Evolutionary conservation across 2,113 vertebrate species (phyloP).

Genomic region (Lasiurus cinereus): DNA sequence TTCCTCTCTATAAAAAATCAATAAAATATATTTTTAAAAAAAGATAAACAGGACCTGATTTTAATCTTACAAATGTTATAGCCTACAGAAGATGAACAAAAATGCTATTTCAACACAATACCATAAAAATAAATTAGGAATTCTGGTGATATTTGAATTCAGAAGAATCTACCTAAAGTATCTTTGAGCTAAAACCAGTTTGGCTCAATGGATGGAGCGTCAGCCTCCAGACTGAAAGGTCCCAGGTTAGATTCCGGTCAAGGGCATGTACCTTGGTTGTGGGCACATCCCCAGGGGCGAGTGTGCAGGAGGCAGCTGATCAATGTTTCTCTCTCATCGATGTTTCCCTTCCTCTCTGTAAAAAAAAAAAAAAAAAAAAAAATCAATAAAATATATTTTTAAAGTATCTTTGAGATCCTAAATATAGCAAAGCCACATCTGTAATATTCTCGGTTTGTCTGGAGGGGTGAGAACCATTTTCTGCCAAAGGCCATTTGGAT

Average conservation of each 20-base stretch:
- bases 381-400: neutral
- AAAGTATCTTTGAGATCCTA: slow-evolving; percentile 1
- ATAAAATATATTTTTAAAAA: neutral
- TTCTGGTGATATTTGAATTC: neutral
- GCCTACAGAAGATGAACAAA: slow-evolving; percentile 35
- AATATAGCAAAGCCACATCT: neutral
- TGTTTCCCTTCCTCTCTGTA: too few species aligned
- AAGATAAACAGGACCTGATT: neutral
- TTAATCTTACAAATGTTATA: slow-evolving; percentile 50
- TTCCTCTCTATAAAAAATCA: too few species aligned
- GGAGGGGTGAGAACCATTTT: too few species aligned
- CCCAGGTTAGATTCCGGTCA: too few species aligned
- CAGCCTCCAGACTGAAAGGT: too few species aligned
- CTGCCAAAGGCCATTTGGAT: too few species aligned
- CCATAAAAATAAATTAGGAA: neutral
- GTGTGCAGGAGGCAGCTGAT: too few species aligned
- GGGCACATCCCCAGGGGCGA: too few species aligned
- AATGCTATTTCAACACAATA: neutral
- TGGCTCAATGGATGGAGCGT: too few species aligned
- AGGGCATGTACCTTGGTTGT: too few species aligned
- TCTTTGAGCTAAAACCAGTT: neutral
- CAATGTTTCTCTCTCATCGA: too few species aligned
- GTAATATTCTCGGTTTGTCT: neutral
- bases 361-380: too few species aligned
- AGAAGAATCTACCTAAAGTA: slow-evolving; percentile 26